Conservation (phyloP, 2,113 vertebrate genomes). For the Nesogale talazaci region DNA sequence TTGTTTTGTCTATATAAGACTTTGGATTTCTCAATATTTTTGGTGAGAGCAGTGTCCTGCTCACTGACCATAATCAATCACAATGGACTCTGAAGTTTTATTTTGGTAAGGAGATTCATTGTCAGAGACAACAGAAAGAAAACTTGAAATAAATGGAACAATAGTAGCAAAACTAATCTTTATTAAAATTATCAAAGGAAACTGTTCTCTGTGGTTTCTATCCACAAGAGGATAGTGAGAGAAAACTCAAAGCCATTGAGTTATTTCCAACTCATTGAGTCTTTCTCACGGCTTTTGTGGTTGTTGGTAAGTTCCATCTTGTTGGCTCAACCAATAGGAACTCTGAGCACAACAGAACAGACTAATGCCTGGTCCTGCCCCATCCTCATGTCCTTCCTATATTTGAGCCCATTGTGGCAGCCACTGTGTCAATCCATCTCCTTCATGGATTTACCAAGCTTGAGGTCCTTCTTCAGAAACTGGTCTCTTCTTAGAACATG, state of each 20-base stretch:
- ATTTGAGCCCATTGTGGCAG: too few species aligned
- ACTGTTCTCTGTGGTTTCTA: neutral
- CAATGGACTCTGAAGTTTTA: neutral
- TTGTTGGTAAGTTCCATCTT: too few species aligned
- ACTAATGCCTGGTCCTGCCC: too few species aligned
- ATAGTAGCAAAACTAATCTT: neutral
- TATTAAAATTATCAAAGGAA: neutral
- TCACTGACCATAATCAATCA: neutral
- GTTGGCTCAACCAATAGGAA: too few species aligned
- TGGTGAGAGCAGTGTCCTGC: neutral
- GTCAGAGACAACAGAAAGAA: neutral
- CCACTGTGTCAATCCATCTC: too few species aligned
- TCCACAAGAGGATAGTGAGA: neutral
- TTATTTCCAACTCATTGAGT: too few species aligned
- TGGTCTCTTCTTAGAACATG: too few species aligned
- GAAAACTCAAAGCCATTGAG: neutral
- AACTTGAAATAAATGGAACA: constrained; percentile 11
- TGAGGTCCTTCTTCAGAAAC: too few species aligned
- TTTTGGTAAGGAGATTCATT: neutral
- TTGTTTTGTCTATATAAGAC: neutral
- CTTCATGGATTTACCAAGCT: too few species aligned
- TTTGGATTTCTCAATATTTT: neutral
- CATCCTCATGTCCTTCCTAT: too few species aligned
- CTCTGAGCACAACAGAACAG: too few species aligned
- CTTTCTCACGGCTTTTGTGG: too few species aligned